Conservation (phyloP, 2,888 invertebrate genomes). For the Phrixothrix hirtus region DNA sequence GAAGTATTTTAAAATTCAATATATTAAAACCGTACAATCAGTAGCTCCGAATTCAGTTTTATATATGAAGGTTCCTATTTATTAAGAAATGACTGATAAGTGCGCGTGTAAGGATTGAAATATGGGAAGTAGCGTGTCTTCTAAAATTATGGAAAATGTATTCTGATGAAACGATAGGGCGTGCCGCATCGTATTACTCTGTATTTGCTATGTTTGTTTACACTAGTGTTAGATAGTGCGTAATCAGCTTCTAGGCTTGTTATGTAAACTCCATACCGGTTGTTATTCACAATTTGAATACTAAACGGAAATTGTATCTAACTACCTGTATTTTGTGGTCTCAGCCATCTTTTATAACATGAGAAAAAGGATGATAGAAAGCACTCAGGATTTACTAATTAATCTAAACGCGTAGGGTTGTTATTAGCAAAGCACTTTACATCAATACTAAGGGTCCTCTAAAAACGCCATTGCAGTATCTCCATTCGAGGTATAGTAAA, state of each 20-base stretch:
- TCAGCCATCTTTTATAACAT: no score
- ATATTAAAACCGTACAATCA: no score
- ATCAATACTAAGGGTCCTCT: background rate
- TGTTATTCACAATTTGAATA: slow-evolving; percentile 28
- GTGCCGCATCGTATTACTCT: slow-evolving; percentile 42
- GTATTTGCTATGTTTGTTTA: slow-evolving; percentile 41
- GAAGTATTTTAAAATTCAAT: no score
- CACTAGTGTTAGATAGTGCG: slow-evolving; percentile 41
- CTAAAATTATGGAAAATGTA: slow-evolving; percentile 22
- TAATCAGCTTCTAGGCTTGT: slow-evolving; percentile 41
- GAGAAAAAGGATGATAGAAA: no score
- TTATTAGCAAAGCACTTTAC: background rate
- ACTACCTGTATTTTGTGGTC: slow-evolving; percentile 12
- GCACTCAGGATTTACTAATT: background rate
- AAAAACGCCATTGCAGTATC: slow-evolving; percentile 1
- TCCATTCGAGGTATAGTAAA: slow-evolving; percentile 16
- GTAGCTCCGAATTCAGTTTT: no score
- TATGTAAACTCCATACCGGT: slow-evolving; percentile 30
- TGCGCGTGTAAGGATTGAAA: slow-evolving; percentile 16
- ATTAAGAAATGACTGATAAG: no score
- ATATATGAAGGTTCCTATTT: no score
- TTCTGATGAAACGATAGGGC: slow-evolving; percentile 41
- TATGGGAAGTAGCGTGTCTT: slow-evolving; percentile 22
- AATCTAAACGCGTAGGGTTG: background rate
- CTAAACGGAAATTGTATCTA: slow-evolving; percentile 29